Conservation (phyloP, 2,797 vertebrate species). For the Coregonus suidteri region DNA sequence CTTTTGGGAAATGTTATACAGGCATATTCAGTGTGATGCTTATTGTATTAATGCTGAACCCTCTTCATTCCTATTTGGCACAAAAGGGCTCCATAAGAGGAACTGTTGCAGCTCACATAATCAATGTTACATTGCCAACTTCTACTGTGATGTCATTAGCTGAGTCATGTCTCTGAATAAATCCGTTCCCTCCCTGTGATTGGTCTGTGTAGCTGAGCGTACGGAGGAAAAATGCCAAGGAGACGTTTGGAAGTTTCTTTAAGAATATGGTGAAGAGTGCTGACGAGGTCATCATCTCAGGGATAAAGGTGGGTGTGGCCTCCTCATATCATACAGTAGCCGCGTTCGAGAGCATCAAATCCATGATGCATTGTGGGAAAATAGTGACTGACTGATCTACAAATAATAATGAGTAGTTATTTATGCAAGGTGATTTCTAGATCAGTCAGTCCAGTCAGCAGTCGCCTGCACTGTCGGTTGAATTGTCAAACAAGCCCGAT, state of each 20-base stretch:
- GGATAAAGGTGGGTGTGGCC: slow-evolving; percentile 84
- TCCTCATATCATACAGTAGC: not conserved
- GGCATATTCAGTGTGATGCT: too few species aligned
- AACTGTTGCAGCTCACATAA: slow-evolving; percentile 40
- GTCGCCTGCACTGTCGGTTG: not conserved
- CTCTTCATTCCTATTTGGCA: too few species aligned
- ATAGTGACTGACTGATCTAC: too few species aligned
- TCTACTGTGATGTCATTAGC: not conserved
- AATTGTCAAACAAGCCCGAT: not conserved
- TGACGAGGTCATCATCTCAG: slow-evolving; percentile 95
- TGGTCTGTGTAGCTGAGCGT: slow-evolving; percentile 84
- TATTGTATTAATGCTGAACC: too few species aligned
- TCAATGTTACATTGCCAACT: not conserved
- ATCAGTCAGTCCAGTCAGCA: not conserved
- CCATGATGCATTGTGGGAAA: too few species aligned
- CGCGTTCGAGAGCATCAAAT: too few species aligned
- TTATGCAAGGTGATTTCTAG: not conserved
- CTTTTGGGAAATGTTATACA: slow-evolving; percentile 45
- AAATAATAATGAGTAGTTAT: too few species aligned
- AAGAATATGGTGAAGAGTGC: slow-evolving; percentile 95
- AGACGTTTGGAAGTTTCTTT: slow-evolving; percentile 97
- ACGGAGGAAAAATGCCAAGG: slow-evolving; percentile 95
- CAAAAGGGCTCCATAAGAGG: slow-evolving; percentile 70
- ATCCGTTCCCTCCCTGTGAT: slow-evolving; percentile 2
- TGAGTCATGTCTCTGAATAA: slow-evolving; percentile 14